These are phyloP conservation scores for Euura lappo DNA, from an alignment of 1,140 invertebrate genomes.

Conservation along the genomic window DNA sequence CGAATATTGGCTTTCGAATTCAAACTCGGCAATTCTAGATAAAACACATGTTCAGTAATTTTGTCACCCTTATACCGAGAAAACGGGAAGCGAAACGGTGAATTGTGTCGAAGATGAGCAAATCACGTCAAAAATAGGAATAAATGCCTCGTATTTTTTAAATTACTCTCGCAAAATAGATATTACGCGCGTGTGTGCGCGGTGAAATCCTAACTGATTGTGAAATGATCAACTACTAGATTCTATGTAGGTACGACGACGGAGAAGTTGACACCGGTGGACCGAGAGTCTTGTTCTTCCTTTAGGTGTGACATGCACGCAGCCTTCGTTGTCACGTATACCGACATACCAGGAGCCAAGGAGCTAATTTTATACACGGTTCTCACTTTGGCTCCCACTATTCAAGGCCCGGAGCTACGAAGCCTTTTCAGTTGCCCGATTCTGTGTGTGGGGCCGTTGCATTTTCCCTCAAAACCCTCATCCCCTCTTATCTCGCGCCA, in stretches of 20 bases:
- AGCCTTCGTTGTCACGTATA: background rate
- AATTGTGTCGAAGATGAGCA: no score
- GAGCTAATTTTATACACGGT: conserved; percentile 44
- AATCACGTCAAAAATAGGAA: no score
- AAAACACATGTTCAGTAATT: no score
- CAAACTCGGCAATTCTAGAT: no score
- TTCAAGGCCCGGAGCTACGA: conserved; percentile 32
- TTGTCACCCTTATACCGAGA: no score
- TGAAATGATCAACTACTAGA: no score
- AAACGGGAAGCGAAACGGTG: no score
- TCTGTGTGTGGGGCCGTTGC: conserved; percentile 2
- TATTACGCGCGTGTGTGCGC: no score
- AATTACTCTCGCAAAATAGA: no score
- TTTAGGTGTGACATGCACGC: background rate
- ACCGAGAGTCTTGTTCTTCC: background rate
- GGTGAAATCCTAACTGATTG: no score
- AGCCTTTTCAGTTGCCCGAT: conserved; percentile 6
- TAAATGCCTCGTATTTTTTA: no score
- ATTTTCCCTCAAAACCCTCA: background rate
- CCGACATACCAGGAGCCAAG: conserved; percentile 13
- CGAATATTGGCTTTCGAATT: no score
- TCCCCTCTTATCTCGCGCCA: background rate
- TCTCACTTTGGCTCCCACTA: conserved; percentile 34
- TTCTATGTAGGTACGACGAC: background rate
- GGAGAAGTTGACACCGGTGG: background rate